These are phyloP conservation scores for Poecilus cupreus DNA, from an alignment of 2,888 invertebrate genomes.

Conservation along the genomic window DNA sequence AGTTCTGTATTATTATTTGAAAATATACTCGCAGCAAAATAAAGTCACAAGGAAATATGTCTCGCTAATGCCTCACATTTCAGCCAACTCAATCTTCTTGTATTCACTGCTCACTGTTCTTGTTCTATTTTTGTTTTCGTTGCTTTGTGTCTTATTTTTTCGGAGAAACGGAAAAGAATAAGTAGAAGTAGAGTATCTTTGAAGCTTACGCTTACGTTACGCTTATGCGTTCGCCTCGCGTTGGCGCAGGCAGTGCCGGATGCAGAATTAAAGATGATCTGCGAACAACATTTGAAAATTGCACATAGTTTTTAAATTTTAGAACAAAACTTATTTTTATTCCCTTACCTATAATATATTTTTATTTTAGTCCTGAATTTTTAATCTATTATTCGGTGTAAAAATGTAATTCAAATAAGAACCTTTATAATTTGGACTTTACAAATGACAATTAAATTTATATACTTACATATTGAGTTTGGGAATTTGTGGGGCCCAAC, in stretches of 20 bases:
- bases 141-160: slow-evolving; percentile 38
- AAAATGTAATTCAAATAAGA: too few species aligned
- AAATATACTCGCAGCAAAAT: slow-evolving; percentile 22
- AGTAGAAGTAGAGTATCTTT: slow-evolving; percentile 17
- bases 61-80: slow-evolving; percentile 21
- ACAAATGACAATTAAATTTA: too few species aligned
- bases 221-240: not conserved
- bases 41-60: slow-evolving; percentile 32
- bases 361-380: too few species aligned
- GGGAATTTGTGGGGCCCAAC: not conserved
- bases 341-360: too few species aligned
- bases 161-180: slow-evolving; percentile 22
- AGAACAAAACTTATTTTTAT: too few species aligned
- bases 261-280: not conserved
- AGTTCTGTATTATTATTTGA: slow-evolving; percentile 1
- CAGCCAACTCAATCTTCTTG: slow-evolving; percentile 33
- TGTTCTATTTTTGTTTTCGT: slow-evolving; percentile 10
- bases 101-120: slow-evolving; percentile 5
- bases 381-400: too few species aligned
- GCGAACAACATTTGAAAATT: too few species aligned
- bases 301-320: not conserved
- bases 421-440: too few species aligned
- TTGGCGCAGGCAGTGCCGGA: too few species aligned
- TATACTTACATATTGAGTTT: too few species aligned
- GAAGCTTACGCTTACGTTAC: slow-evolving; percentile 33